Evolutionary conservation across 2,888 invertebrate genomes (phyloP).

Genomic region (Hemithea aestivaria): DNA sequence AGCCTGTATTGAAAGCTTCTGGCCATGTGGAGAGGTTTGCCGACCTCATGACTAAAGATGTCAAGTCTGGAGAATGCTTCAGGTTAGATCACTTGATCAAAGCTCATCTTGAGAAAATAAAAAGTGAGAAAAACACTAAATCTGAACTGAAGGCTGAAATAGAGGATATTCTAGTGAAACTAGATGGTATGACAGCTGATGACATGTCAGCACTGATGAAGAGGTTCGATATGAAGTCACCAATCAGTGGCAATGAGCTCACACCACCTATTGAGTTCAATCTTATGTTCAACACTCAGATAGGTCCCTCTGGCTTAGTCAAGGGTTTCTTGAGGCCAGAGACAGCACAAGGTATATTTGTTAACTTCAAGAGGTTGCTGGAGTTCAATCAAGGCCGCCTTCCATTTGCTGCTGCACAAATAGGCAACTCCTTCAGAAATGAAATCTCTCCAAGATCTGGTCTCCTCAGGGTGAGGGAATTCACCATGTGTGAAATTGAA

Average conservation of each 20-base stretch:
- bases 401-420: slow-evolving; percentile 99
- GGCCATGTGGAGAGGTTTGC: slow-evolving; percentile 99
- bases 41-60: slow-evolving; percentile 99
- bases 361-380: slow-evolving; percentile 97
- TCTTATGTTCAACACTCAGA: slow-evolving; percentile 98
- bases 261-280: slow-evolving; percentile 99
- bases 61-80: slow-evolving; percentile 97
- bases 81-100: slow-evolving; percentile 98
- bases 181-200: slow-evolving; percentile 94
- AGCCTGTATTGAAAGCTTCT: slow-evolving; percentile 97
- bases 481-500: slow-evolving; percentile 99
- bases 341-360: slow-evolving; percentile 99
- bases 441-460: slow-evolving; percentile 99
- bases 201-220: slow-evolving; percentile 93
- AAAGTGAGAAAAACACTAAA: slow-evolving; percentile 89
- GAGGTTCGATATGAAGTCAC: slow-evolving; percentile 96
- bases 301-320: slow-evolving; percentile 96
- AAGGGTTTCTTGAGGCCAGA: slow-evolving; percentile 98
- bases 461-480: slow-evolving; percentile 96
- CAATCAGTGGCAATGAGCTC: slow-evolving; percentile 95
- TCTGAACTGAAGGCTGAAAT: slow-evolving; percentile 85
- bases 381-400: slow-evolving; percentile 98
- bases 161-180: slow-evolving; percentile 87
- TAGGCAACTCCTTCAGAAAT: slow-evolving; percentile 98
- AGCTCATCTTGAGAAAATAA: slow-evolving; percentile 92